phyloP scores from a whole-genome alignment of 2,888 invertebrate species.

The Noctua fimbriata region DNA sequence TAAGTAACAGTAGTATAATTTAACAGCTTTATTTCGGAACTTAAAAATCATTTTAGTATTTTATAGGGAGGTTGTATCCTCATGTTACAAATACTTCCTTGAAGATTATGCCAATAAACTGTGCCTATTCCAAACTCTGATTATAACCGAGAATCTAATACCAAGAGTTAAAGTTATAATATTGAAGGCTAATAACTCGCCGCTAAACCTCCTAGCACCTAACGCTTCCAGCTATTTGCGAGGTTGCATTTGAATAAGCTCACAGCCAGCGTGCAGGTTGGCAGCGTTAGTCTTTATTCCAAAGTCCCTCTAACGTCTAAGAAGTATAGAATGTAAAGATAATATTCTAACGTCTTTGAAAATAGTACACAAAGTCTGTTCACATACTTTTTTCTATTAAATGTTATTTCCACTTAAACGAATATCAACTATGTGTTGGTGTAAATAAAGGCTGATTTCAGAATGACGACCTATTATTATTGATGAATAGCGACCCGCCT shows the following conservation, averaged over 20 bases:
- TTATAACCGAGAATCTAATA: neutral
- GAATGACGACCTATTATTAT: too few species aligned
- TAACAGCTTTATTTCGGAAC: neutral
- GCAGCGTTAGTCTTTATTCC: constrained; percentile 59
- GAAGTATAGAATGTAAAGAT: neutral
- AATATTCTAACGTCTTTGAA: too few species aligned
- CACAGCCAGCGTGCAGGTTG: too few species aligned
- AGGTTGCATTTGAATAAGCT: constrained; percentile 64
- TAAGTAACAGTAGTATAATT: neutral
- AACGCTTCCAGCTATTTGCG: constrained; percentile 46
- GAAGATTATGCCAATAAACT: neutral
- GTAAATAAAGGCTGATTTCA: too few species aligned
- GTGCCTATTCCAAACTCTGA: neutral
- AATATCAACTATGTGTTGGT: too few species aligned
- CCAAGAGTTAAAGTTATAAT: constrained; percentile 8
- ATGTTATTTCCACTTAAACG: too few species aligned
- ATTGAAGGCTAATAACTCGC: constrained; percentile 23
- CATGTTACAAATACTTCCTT: neutral
- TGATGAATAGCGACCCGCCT: too few species aligned
- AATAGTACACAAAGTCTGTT: too few species aligned
- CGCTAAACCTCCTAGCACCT: constrained; percentile 25
- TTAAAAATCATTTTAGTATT: neutral
- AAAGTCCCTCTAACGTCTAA: constrained; percentile 45
- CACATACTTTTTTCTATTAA: too few species aligned
- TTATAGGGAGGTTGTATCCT: neutral